phyloP scores from a whole-genome alignment of 1,140 invertebrate genomes.

The Trinorchestia longiramus region DNA sequence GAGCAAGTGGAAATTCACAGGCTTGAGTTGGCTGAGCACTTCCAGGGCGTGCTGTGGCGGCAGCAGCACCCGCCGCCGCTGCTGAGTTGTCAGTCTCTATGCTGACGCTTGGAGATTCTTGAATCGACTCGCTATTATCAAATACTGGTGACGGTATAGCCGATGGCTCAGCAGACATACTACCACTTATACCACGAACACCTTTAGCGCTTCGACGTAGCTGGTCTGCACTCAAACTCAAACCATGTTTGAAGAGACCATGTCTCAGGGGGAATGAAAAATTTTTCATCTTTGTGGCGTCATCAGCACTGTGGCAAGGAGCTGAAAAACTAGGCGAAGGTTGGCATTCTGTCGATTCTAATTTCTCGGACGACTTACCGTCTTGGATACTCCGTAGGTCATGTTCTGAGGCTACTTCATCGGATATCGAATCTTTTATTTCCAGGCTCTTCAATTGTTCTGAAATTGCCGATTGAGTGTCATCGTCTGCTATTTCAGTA shows the following conservation, averaged over 20 bases:
- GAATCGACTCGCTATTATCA: not conserved
- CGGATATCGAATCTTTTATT: not conserved
- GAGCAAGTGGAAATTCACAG: not conserved
- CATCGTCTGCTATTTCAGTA: not conserved
- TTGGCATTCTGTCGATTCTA: not conserved
- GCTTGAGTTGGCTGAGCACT: not conserved
- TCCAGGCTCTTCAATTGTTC: not conserved
- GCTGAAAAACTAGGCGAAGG: not conserved
- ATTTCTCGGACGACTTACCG: not conserved
- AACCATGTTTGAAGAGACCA: not conserved
- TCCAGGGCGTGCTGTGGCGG: not conserved
- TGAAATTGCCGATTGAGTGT: not conserved
- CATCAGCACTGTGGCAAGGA: not conserved
- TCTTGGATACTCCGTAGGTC: not conserved
- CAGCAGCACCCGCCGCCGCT: not conserved
- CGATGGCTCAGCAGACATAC: not conserved
- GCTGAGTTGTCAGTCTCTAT: too few species aligned
- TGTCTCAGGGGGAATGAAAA: not conserved
- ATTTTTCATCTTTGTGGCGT: not conserved
- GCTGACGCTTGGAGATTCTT: not conserved
- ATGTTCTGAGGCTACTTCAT: not conserved
- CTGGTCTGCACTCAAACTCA: not conserved
- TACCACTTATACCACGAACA: not conserved
- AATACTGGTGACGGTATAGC: not conserved
- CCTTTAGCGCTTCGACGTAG: not conserved